Percentiles rank a stretch among this genome's conserved stretches.
phyloP scores from a whole-genome alignment of 1,140 invertebrate species.

The Atopsyche davidsoni region DNA sequence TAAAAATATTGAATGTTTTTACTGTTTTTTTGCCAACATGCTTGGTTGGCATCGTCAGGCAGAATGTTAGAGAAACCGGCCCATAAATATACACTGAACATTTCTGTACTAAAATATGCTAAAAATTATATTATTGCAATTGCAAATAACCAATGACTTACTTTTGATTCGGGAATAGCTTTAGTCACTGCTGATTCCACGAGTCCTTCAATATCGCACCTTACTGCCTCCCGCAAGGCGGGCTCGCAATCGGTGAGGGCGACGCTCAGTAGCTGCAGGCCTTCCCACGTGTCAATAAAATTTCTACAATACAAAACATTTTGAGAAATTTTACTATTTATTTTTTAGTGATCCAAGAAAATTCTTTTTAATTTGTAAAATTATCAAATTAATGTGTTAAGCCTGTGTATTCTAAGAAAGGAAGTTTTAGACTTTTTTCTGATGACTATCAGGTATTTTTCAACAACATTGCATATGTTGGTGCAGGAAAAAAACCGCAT shows the following conservation, averaged over 20 bases:
- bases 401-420: background rate
- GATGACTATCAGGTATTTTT: background rate
- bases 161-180: background rate
- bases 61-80: background rate
- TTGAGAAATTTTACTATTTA: background rate
- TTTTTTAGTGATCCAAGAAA: too few relatives aligned
- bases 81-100: background rate
- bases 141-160: background rate
- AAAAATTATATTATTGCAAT: background rate
- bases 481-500: too few relatives aligned
- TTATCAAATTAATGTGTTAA: background rate
- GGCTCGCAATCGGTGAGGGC: slow-evolving; percentile 1
- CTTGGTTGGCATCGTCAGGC: too few relatives aligned
- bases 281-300: slow-evolving; percentile 5
- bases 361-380: background rate
- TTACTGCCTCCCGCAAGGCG: slow-evolving; percentile 2
- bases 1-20: too few relatives aligned
- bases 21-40: too few relatives aligned
- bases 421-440: background rate
- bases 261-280: slow-evolving; percentile 7
- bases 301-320: slow-evolving; percentile 4
- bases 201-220: background rate
- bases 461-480: background rate
- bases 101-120: background rate
- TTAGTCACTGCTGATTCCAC: background rate